Base-by-base conservation (phyloP, 1,140 invertebrate species). In the Pseudomyrmex pallidus region DNA sequence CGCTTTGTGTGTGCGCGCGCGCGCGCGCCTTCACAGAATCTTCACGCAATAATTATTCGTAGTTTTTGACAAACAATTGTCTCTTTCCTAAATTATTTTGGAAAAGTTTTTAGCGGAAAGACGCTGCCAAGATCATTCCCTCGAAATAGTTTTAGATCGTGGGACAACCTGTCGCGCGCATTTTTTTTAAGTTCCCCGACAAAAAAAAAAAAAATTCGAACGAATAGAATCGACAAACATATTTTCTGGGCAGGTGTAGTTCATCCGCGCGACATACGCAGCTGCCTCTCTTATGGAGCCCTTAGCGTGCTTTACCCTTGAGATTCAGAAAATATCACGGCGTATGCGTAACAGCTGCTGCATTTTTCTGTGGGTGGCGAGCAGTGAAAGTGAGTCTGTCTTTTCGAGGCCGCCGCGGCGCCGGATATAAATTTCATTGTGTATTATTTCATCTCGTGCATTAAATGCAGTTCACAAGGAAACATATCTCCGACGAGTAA, bases 231-330 rank as follows among this genome's bases (percentile, higher is more conserved):
- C 73, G 87, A 70, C 61, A 80, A 90, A 89, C 80, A 85, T 61
- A 35, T 35, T 5, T 85, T 68, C 12, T 20, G 54, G 78, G 86
- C 90, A 90, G 90, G 90, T 90, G 90, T 86, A 90, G 64, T 66
- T 61, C 86, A 83, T 90, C 86, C 85, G 80, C 78, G 61, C 35
- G 35, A 73, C 67, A 80, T 61, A 82, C 82, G 88, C 87, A 90
- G 90, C 87, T 90, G 89, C 86, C 64, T 73, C 64, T 73, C 52
- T 50, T 70, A 57, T 13, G 85, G 84, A 84, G 74, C 89, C 80
- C 87, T 85, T 89, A 84, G 48, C 78, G 56, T 61, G 64, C 54
- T 80, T 64, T 89, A 88, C 80, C 84, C 83, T 86, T 85, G 85
- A 90, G 54, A 66, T 82, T 87, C 84, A 86, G 84, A 85, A 90